A percentile compares a stretch with the other conserved stretches of the same genome.
These are phyloP conservation scores for Lathronympha strigana DNA, from an alignment of 2,888 invertebrate genomes.

Conservation along the genomic window DNA sequence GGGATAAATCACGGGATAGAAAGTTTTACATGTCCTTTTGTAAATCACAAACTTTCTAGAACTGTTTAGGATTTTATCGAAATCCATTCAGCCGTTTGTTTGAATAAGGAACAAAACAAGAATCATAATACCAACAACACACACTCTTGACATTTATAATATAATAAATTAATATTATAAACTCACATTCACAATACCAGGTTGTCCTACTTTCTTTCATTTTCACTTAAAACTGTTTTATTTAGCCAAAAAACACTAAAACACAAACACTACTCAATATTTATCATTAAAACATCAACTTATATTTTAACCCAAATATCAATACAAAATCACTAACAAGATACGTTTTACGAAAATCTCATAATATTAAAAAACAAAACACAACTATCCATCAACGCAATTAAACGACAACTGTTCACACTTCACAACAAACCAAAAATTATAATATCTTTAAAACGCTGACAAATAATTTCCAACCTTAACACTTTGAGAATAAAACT, in stretches of 20 bases:
- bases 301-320: too few species aligned
- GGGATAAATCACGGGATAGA: too few species aligned
- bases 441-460: slow-evolving; percentile 38
- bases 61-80: too few species aligned
- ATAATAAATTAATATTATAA: neutral
- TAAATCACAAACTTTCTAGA: too few species aligned
- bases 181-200: slow-evolving; percentile 22
- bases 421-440: slow-evolving; percentile 28
- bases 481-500: neutral
- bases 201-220: slow-evolving; percentile 17
- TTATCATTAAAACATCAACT: neutral
- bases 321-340: neutral
- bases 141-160: neutral
- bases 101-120: too few species aligned
- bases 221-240: neutral
- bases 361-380: neutral
- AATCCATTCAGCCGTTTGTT: too few species aligned
- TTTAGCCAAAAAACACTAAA: slow-evolving; percentile 12
- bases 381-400: slow-evolving; percentile 26
- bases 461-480: neutral
- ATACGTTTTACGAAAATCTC: neutral
- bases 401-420: slow-evolving; percentile 36
- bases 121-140: too few species aligned
- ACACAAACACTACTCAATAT: neutral
- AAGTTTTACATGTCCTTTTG: too few species aligned